A percentile compares a stretch with the other conserved stretches of the same genome.
Conservation (phyloP, 2,113 vertebrate species). For the Pachypanchax playfairii region DNA sequence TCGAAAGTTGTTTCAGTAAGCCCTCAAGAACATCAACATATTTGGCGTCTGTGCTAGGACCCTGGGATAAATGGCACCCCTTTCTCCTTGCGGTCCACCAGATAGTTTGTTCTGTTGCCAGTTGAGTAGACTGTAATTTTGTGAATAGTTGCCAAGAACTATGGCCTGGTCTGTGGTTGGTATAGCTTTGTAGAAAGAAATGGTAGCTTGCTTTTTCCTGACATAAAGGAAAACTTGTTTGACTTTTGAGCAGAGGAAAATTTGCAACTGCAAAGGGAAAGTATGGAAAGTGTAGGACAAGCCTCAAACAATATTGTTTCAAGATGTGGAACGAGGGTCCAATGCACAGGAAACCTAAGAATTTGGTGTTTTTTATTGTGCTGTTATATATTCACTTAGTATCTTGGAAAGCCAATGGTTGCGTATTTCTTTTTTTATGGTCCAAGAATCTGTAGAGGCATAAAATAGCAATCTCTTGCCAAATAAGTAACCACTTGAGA, state of each 20-base stretch:
- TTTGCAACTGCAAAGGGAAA: constrained; percentile 65
- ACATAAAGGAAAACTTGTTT: constrained; percentile 67
- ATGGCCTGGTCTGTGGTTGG: constrained; percentile 67
- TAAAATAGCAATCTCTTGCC: constrained; percentile 47
- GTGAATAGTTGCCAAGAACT: constrained; percentile 71
- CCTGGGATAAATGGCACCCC: constrained; percentile 60
- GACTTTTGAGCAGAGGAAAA: constrained; percentile 61
- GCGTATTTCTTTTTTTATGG: constrained; percentile 44
- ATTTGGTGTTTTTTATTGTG: constrained; percentile 60
- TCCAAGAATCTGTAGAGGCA: constrained; percentile 51
- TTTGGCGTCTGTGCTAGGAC: constrained; percentile 49
- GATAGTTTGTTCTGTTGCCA: constrained; percentile 69
- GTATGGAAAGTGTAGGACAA: constrained; percentile 68
- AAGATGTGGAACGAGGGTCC: constrained; percentile 70
- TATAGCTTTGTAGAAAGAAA: constrained; percentile 63
- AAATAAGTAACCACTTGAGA: constrained; percentile 43
- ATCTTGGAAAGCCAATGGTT: constrained; percentile 45
- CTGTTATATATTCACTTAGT: constrained; percentile 54
- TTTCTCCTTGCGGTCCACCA: constrained; percentile 56
- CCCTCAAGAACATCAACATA: constrained; percentile 47
- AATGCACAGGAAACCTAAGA: constrained; percentile 61
- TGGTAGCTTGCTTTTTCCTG: constrained; percentile 61
- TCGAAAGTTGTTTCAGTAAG: constrained; percentile 57
- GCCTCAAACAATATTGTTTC: constrained; percentile 76
- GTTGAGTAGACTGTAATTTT: constrained; percentile 76